These are phyloP conservation scores for Tauraco erythrolophus DNA, from an alignment of 2,113 vertebrate genomes.

Conservation along the genomic window DNA sequence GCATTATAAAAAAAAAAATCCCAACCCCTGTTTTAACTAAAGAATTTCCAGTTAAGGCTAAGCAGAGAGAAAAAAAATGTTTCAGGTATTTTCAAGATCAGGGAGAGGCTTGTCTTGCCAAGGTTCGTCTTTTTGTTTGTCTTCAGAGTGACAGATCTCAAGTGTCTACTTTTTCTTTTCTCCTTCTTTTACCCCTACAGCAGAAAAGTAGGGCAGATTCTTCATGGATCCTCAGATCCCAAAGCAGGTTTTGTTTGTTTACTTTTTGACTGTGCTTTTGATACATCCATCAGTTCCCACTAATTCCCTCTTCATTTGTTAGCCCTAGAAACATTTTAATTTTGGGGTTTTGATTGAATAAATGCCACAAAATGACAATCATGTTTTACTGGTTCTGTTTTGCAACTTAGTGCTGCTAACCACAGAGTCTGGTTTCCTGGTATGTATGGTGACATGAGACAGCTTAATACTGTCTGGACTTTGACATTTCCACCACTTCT, in stretches of 20 bases:
- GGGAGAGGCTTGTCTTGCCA: neutral
- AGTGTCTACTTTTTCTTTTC: neutral
- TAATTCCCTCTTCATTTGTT: neutral
- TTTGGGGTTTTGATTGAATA: rapidly evolving
- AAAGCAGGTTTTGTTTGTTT: neutral
- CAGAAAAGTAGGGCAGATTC: neutral
- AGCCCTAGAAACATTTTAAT: neutral
- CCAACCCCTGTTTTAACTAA: rapidly evolving
- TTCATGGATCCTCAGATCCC: neutral
- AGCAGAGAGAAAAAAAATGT: neutral
- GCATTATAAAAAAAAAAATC: neutral
- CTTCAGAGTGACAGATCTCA: neutral
- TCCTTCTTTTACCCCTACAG: neutral
- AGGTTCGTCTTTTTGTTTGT: neutral
- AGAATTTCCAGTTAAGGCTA: neutral
- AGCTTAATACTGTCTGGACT: neutral
- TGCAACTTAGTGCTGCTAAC: neutral
- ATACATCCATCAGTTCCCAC: neutral
- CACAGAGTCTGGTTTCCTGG: neutral
- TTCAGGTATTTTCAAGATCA: neutral
- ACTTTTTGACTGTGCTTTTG: neutral
- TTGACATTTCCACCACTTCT: neutral
- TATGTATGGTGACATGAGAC: neutral
- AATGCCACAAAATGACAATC: neutral
- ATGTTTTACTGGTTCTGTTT: neutral